Percentiles rank a stretch among this genome's conserved stretches.
Conservation (phyloP, 2,113 vertebrate genomes). For the Megalops atlanticus region DNA sequence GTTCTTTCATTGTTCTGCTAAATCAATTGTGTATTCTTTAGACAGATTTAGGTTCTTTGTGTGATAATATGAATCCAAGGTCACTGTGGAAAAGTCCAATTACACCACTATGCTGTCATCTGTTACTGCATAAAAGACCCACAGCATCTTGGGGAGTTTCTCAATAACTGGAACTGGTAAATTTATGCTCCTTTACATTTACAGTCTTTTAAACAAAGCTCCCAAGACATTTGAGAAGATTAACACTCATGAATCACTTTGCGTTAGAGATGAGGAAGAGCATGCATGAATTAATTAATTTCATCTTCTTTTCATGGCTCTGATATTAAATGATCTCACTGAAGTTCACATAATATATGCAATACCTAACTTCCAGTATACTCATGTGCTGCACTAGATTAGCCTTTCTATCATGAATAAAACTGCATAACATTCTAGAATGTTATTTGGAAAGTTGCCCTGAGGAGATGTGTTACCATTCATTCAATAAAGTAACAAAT, state of each 20-base stretch:
- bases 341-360: background rate
- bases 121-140: background rate
- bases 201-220: too few relatives aligned
- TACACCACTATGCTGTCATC: background rate
- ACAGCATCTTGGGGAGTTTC: too few relatives aligned
- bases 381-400: background rate
- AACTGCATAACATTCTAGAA: too few relatives aligned
- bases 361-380: background rate
- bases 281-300: background rate
- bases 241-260: background rate
- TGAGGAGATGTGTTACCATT: conserved; percentile 46
- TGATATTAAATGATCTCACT: background rate
- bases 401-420: too few relatives aligned
- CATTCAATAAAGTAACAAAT: conserved; percentile 44
- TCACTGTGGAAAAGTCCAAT: too few relatives aligned
- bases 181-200: background rate
- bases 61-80: background rate
- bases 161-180: too few relatives aligned
- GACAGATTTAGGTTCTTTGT: too few relatives aligned
- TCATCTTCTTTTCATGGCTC: background rate
- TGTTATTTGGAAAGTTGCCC: conserved; percentile 43
- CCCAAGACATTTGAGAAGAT: background rate
- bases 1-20: too few relatives aligned
- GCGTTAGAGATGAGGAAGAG: background rate
- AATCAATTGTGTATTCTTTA: too few relatives aligned